These are phyloP conservation scores for Melinaea marsaeus DNA, from an alignment of 2,888 invertebrate genomes.

Conservation along the genomic window DNA sequence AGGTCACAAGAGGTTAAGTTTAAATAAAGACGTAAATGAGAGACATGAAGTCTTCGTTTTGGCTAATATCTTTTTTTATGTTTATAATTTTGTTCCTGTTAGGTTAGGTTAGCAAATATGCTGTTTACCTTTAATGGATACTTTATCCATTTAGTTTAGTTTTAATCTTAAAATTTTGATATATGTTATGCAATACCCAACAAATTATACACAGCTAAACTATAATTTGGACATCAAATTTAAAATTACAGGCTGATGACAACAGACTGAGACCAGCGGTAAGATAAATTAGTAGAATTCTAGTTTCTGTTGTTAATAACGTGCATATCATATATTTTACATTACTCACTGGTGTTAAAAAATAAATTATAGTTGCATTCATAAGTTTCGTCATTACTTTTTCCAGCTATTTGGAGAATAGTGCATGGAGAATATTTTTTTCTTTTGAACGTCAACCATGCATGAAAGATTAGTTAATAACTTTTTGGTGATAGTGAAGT, in stretches of 20 bases:
- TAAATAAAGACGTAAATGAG: neutral
- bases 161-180: too few relatives aligned
- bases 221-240: slow-evolving; percentile 33
- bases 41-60: neutral
- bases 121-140: too few relatives aligned
- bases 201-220: too few relatives aligned
- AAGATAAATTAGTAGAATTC: slow-evolving; percentile 43
- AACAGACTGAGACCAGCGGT: slow-evolving; percentile 66
- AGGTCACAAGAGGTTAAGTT: slow-evolving; percentile 45
- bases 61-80: too few relatives aligned
- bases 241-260: slow-evolving; percentile 63
- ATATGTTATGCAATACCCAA: too few relatives aligned
- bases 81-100: too few relatives aligned
- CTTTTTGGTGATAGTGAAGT: neutral
- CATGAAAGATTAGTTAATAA: neutral
- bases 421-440: too few relatives aligned
- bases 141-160: too few relatives aligned
- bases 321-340: slow-evolving; percentile 15
- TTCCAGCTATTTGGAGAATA: too few relatives aligned
- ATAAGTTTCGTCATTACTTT: too few relatives aligned
- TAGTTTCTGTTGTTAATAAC: slow-evolving; percentile 13
- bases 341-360: neutral
- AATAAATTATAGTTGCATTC: neutral
- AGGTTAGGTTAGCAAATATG: too few relatives aligned
- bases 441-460: neutral